Conservation (phyloP, 2,888 invertebrate genomes). For the Hartigia nigra region DNA sequence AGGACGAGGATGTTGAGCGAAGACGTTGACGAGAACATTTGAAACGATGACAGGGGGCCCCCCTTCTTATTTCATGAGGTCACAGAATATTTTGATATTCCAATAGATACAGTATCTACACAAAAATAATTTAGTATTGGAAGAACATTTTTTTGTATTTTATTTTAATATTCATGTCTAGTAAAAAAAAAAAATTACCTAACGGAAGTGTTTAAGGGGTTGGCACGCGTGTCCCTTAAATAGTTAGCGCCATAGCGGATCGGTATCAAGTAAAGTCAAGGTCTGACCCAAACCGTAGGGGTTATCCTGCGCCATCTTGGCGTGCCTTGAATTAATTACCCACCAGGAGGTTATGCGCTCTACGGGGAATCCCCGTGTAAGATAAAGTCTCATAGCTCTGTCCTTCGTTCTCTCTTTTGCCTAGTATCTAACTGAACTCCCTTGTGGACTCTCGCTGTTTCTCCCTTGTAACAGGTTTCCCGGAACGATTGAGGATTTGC, state of each 20-base stretch:
- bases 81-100: not conserved
- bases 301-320: constrained; percentile 27
- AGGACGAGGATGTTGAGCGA: not conserved
- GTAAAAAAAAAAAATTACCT: not conserved
- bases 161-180: too few species aligned
- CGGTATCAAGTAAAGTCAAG: not conserved
- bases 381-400: not conserved
- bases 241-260: not conserved
- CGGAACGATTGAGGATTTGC: not conserved
- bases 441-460: not conserved
- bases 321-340: constrained; percentile 39
- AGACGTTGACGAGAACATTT: not conserved
- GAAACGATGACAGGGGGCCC: not conserved
- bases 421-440: not conserved
- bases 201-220: not conserved
- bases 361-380: not conserved
- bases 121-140: too few species aligned
- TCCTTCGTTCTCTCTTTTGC: not conserved
- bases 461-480: not conserved
- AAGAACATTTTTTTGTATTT: too few species aligned
- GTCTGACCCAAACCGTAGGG: not conserved
- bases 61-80: not conserved
- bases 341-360: constrained; percentile 2
- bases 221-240: not conserved
- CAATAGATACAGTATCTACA: not conserved